Evolutionary conservation across 2,797 vertebrate genomes (phyloP), one percentile per base, ranked within the genome.

Genomic region (Amblyraja radiata): DNA sequence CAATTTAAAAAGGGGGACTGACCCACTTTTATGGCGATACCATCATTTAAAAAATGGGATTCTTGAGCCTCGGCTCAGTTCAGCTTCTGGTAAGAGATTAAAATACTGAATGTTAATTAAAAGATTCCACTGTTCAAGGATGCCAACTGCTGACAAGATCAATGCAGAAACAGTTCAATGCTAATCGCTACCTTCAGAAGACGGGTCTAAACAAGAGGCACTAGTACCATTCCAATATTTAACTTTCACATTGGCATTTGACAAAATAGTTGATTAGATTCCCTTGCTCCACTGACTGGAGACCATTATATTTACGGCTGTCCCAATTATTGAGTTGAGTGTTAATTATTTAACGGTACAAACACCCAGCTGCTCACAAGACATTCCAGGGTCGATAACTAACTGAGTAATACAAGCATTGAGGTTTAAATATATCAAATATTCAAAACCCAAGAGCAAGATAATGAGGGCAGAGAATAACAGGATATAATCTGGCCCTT

Each of bases 21-120:
- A 68, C n/a, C 84, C 63, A 36, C 83, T 16, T 65, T 32, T 84
- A 13, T 25, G 54, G 61, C n/a, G 58, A 86, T n/a, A 1, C 25
- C 58, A n/a, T 86, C 28, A 86, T 88, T 86, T 65, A 32, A 65
- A 88, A 21, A 88, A 68, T 88, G 84, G n/a, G 84, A 32, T 36
- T 58, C 46, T 84, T 65, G 61, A 88, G 61, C 63, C 84, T 88
- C 81, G 28, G 21, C 81, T 65, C 84, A 88, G 58, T n/a, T 86
- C 28, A 14, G 61, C 83, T 86, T 83, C 25, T 14, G 61, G n/a
- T 11, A 32, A 32, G 83, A 63, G 58, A 10, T 86, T 86, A 63
- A 61, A 86, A 86, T 86, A 61, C 54, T 61, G 54, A 65, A 65
- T 63, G 14, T 68, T 88, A 28, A 88, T 21, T 23, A 88, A 88